These are phyloP conservation scores for Coremacera marginata DNA, from an alignment of 2,888 invertebrate species.

Conservation along the genomic window DNA sequence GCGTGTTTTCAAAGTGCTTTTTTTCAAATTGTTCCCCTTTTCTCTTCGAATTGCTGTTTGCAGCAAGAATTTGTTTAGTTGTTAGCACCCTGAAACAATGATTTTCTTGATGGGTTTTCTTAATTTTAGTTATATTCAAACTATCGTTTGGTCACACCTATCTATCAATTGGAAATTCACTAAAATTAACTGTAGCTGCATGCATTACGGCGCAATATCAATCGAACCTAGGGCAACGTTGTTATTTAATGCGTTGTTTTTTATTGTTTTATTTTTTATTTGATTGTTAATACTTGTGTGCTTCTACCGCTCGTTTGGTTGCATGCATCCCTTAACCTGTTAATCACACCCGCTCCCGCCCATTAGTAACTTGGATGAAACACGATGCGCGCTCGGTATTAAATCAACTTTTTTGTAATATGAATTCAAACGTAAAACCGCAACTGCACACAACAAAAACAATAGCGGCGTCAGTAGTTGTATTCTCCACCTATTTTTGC, in stretches of 20 bases:
- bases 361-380: conserved; percentile 36
- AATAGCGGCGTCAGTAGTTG: conserved; percentile 1
- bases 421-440: conserved; percentile 56
- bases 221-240: not conserved
- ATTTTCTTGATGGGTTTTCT: too few species aligned
- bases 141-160: too few species aligned
- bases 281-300: not conserved
- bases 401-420: conserved; percentile 49
- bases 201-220: too few species aligned
- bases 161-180: not conserved
- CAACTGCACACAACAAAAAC: conserved; percentile 47
- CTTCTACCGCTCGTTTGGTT: not conserved
- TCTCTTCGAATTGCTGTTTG: too few species aligned
- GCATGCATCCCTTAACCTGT: conserved; percentile 13
- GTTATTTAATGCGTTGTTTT: conserved; percentile 12
- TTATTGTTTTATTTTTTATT: not conserved
- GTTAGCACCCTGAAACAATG: too few species aligned
- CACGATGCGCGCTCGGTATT: conserved; percentile 43
- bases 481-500: conserved; percentile 5
- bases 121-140: too few species aligned
- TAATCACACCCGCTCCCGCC: conserved; percentile 31
- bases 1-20: too few species aligned
- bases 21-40: too few species aligned
- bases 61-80: too few species aligned
- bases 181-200: not conserved